phyloP scores from a whole-genome alignment of 2,797 vertebrate species.

The Malurus splendens region DNA sequence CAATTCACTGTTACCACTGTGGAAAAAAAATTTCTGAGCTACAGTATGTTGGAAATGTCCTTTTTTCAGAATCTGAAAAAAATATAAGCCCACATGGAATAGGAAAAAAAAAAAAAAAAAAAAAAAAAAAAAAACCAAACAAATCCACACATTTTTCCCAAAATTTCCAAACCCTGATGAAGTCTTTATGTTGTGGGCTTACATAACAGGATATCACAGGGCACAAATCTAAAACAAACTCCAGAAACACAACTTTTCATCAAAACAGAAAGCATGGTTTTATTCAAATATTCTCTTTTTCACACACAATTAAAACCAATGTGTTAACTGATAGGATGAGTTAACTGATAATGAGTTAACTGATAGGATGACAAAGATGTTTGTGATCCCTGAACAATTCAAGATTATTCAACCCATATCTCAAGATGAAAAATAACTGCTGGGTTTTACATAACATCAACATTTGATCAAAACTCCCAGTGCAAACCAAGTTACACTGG shows the following conservation, averaged over 20 bases:
- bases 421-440: not conserved
- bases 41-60: not conserved
- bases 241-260: not conserved
- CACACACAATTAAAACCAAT: not conserved
- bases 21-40: not conserved
- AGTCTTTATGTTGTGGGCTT: not conserved
- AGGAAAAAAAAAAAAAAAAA: not conserved
- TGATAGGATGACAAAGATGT: not conserved
- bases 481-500: not conserved
- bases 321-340: not conserved
- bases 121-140: not conserved
- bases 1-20: fast-evolving
- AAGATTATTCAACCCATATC: not conserved
- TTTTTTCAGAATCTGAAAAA: not conserved
- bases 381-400: not conserved
- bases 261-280: not conserved
- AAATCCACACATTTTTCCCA: not conserved
- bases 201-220: not conserved
- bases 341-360: not conserved
- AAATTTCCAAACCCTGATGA: not conserved
- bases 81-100: not conserved
- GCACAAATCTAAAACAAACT: not conserved
- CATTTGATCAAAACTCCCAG: not conserved
- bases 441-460: not conserved
- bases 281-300: not conserved